These are phyloP conservation scores for Pomacea maculata DNA, from an alignment of 1,140 invertebrate species.

Conservation along the genomic window DNA sequence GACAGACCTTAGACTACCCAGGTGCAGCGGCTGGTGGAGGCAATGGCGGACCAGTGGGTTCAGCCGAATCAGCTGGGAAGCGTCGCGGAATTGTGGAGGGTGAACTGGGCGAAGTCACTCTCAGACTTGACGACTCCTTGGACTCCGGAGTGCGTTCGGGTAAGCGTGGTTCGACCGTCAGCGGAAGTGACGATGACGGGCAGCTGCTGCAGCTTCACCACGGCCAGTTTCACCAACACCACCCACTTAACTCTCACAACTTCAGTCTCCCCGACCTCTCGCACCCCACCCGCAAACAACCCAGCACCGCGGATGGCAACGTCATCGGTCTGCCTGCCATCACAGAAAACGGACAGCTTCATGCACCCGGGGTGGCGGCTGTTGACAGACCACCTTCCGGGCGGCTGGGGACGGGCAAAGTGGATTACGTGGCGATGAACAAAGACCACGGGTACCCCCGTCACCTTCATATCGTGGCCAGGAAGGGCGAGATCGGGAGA, in stretches of 20 bases:
- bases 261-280: neutral
- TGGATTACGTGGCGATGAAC: constrained; percentile 28
- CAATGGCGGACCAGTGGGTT: no score
- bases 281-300: constrained; percentile 5
- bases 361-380: neutral
- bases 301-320: constrained; percentile 7
- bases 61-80: neutral
- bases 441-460: constrained; percentile 29
- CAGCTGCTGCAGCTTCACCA: neutral
- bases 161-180: constrained; percentile 22
- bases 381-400: constrained; percentile 9
- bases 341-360: constrained; percentile 19
- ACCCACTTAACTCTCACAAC: neutral
- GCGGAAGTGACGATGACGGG: constrained; percentile 22
- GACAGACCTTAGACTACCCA: constrained; percentile 2
- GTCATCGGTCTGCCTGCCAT: constrained; percentile 9
- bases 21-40: neutral
- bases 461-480: constrained; percentile 27
- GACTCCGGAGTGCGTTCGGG: constrained; percentile 4
- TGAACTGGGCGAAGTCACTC: constrained; percentile 19
- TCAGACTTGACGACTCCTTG: constrained; percentile 19
- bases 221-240: neutral
- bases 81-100: constrained; percentile 14
- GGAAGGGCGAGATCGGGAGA: constrained; percentile 39
- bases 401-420: constrained; percentile 1